A percentile compares a stretch with the other conserved stretches of the same genome.
Evolutionary conservation across 2,888 invertebrate species (phyloP).

Genomic region (Leptinotarsa peninsularis): DNA sequence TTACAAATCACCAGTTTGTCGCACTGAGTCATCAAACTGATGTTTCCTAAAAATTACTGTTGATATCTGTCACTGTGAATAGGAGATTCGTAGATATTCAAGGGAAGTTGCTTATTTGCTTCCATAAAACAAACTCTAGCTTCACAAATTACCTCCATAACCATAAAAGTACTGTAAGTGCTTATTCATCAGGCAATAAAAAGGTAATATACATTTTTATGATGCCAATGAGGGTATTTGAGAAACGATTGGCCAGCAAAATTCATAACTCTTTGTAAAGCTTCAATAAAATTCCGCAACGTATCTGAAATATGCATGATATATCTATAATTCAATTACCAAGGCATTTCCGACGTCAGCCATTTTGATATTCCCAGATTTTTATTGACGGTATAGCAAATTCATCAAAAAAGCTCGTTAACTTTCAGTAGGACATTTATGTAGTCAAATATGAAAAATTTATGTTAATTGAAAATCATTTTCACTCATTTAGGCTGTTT

Average conservation of each 20-base stretch:
- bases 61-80: neutral
- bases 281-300: conserved; percentile 21
- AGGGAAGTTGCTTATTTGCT: neutral
- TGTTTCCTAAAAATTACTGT: too few species aligned
- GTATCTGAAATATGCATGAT: conserved; percentile 18
- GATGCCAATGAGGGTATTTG: conserved; percentile 5
- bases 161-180: conserved; percentile 23
- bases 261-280: conserved; percentile 23
- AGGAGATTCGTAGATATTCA: neutral
- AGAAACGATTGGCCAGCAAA: conserved; percentile 25
- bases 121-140: conserved; percentile 11
- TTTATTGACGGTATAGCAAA: conserved; percentile 18
- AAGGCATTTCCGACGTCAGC: neutral
- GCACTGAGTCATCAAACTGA: too few species aligned
- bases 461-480: neutral
- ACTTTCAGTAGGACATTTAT: neutral
- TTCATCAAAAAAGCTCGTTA: conserved; percentile 1
- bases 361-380: neutral
- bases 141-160: neutral
- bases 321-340: conserved; percentile 8
- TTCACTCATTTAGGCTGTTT: neutral
- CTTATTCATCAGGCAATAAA: conserved; percentile 28
- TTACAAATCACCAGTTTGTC: too few species aligned
- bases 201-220: conserved; percentile 23
- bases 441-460: neutral